Evolutionary conservation across 2,113 vertebrate species (phyloP), one percentile per base, ranked within the genome.

Genomic region (Sitta europaea): DNA sequence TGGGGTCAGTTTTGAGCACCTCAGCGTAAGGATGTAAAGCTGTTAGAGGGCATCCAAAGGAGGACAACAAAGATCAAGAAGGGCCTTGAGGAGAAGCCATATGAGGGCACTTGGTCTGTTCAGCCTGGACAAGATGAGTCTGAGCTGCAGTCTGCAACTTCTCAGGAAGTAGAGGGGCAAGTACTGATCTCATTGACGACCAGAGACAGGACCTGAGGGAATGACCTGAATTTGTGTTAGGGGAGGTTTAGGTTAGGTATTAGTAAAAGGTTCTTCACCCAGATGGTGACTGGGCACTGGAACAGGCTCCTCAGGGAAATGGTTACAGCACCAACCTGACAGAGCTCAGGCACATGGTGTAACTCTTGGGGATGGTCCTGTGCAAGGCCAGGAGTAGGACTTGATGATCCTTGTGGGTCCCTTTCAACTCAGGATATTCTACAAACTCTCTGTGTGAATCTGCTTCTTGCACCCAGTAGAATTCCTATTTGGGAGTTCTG

Each of bases 71-170:
- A 63, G 35, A 66, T 35, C 20, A 57, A 35, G 51, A 57, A 42
- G 16, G 21, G 43, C 35, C 24, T 35, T n/a, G 35, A 57, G 35
- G 13, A 13, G 31, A 42, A 66, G 21, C 16, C 0, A 0, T 50
- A 11, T 17, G 43, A 75, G 36, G 53, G 8, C 20, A n/a, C 20
- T 85, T 57, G 35, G 35, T 74, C 9, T 42, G 35, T 35, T 66
- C 61, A 66, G 35, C 24, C 10, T 57, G 29, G 31, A 42, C 31
- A 29, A 40, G 70, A 57, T 40, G 43, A 65, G 59, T 35, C 59
- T 66, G 29, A n/a, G 42, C 48, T 36, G 31, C 27, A 58, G 25
- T 27, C n/a, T 67, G 18, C 36, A 51, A 3, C 31, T 27, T 76
- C 21, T 40, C 17, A 42, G 25, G 35, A 57, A 35, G 8, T 5